Percentiles rank a stretch among this genome's conserved stretches.
Evolutionary conservation across 2,797 vertebrate species (phyloP).

Genomic region (Coreius guichenoti): DNA sequence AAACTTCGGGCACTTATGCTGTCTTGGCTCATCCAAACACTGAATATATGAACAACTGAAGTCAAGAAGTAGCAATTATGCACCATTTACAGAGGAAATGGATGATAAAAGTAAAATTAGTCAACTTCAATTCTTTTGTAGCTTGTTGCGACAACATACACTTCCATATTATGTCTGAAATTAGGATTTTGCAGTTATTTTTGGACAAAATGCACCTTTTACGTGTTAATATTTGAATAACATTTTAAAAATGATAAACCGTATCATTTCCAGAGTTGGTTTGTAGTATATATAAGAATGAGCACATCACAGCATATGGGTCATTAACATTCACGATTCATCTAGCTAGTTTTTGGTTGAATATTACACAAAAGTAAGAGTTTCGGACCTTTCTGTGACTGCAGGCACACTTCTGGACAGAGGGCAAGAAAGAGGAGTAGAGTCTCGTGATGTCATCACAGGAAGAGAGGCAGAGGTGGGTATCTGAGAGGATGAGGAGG

Average conservation of each 20-base stretch:
- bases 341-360: neutral
- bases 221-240: neutral
- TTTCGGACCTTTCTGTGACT: conserved; percentile 82
- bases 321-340: neutral
- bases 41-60: neutral
- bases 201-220: neutral
- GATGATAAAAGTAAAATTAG: neutral
- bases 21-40: neutral
- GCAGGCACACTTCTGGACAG: conserved; percentile 80
- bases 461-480: conserved; percentile 80
- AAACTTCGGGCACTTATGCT: neutral
- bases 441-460: conserved; percentile 74
- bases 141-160: neutral
- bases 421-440: conserved; percentile 58
- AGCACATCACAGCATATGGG: neutral
- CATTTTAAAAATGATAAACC: too few relatives aligned
- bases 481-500: conserved; percentile 63
- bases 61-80: neutral
- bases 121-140: neutral
- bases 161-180: neutral
- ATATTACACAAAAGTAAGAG: neutral
- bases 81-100: neutral
- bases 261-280: neutral
- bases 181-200: neutral
- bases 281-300: neutral